Percentiles rank a stretch among this genome's conserved stretches.
Conservation (phyloP, 2,888 invertebrate species). For the Caenorhabditis sp. region DNA sequence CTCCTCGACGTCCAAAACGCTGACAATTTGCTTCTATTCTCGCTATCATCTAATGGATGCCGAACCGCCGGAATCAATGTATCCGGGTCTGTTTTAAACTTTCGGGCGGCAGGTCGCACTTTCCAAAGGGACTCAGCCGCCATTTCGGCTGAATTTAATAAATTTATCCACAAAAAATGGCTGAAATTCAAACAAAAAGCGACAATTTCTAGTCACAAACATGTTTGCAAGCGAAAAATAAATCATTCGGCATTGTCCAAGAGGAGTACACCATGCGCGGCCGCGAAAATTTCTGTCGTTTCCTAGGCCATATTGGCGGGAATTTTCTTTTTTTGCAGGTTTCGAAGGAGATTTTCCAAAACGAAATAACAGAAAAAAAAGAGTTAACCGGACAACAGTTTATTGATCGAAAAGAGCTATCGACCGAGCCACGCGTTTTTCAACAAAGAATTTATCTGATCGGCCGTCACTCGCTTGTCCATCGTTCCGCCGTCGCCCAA, state of each 20-base stretch:
- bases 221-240: neutral
- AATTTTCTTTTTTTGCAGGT: neutral
- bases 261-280: conserved; percentile 31
- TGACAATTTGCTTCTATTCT: conserved; percentile 7
- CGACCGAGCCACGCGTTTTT: conserved; percentile 52
- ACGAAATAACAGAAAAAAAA: neutral
- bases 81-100: conserved; percentile 16
- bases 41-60: conserved; percentile 36
- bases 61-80: conserved; percentile 14
- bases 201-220: too few species aligned
- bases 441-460: conserved; percentile 51
- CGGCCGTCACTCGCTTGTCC: conserved; percentile 47
- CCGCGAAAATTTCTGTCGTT: neutral
- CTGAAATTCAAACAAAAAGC: neutral
- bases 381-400: conserved; percentile 13
- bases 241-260: conserved; percentile 8
- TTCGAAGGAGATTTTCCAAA: neutral
- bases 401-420: conserved; percentile 5
- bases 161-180: neutral
- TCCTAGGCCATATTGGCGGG: conserved; percentile 3
- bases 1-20: conserved; percentile 35
- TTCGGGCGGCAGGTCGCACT: conserved; percentile 38
- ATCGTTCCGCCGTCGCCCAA: conserved; percentile 14
- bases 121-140: conserved; percentile 45
- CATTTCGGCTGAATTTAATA: conserved; percentile 10